A percentile compares a stretch with the other conserved stretches of the same genome.
These are phyloP conservation scores for Nyctibius grandis DNA, from an alignment of 2,797 vertebrate genomes.

Conservation along the genomic window DNA sequence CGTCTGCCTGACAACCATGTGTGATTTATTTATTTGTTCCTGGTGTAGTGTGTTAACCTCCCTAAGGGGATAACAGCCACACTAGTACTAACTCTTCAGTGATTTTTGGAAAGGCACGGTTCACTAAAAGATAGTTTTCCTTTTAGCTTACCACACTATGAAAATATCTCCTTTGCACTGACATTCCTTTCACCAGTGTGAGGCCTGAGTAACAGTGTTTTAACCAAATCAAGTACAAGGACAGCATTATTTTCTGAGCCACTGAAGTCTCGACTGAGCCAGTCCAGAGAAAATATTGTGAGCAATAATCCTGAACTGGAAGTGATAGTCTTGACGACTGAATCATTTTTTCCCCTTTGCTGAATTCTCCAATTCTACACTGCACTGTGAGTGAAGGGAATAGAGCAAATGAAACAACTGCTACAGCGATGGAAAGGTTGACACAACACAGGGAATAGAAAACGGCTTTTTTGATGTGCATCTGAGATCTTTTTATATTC, in stretches of 20 bases:
- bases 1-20: background rate
- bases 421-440: background rate
- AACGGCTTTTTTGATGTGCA: background rate
- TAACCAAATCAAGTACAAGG: background rate
- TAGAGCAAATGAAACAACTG: background rate
- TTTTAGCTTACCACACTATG: background rate
- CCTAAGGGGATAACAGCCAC: background rate
- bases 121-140: background rate
- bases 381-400: background rate
- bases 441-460: background rate
- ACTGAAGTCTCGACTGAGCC: background rate
- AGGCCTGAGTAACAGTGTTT: background rate
- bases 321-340: background rate
- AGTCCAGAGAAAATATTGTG: background rate
- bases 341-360: background rate
- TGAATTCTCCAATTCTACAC: background rate
- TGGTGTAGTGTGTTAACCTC: background rate
- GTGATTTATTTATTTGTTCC: conserved; percentile 38
- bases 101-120: background rate
- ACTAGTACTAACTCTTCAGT: background rate
- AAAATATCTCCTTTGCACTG: background rate
- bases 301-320: background rate
- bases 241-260: background rate
- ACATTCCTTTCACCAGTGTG: background rate
- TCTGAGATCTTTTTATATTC: background rate